Conservation (phyloP, 2,888 invertebrate species). For the Macrosiphum euphorbiae region DNA sequence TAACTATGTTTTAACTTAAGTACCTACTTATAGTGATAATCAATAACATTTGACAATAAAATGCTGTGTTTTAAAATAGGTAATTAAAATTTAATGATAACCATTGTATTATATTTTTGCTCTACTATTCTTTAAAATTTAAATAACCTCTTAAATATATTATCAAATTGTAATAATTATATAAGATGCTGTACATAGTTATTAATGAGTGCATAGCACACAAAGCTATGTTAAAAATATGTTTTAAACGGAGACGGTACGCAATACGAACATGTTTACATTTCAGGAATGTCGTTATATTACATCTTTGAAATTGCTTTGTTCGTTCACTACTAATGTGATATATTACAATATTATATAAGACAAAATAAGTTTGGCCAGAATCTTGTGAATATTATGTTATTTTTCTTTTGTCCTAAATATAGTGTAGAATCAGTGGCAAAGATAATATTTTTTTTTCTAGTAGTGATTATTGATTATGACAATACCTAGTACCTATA, state of each 20-base stretch:
- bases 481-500: neutral
- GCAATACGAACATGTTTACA: neutral
- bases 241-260: neutral
- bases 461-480: neutral
- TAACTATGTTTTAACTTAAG: constrained; percentile 13
- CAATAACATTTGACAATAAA: constrained; percentile 52
- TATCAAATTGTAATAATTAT: neutral
- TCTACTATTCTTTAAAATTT: neutral
- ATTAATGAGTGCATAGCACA: neutral
- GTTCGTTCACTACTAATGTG: constrained; percentile 23
- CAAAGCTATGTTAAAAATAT: neutral
- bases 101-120: neutral
- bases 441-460: neutral
- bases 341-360: constrained; percentile 12
- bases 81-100: neutral
- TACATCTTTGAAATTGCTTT: constrained; percentile 1
- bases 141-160: neutral
- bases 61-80: constrained; percentile 43
- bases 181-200: neutral
- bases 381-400: neutral
- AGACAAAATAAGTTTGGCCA: neutral
- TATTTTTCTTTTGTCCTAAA: neutral
- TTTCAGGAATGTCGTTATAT: neutral
- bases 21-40: constrained; percentile 16
- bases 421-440: neutral